These are phyloP conservation scores for Eretmocerus hayati DNA, from an alignment of 2,888 invertebrate genomes.

Conservation along the genomic window DNA sequence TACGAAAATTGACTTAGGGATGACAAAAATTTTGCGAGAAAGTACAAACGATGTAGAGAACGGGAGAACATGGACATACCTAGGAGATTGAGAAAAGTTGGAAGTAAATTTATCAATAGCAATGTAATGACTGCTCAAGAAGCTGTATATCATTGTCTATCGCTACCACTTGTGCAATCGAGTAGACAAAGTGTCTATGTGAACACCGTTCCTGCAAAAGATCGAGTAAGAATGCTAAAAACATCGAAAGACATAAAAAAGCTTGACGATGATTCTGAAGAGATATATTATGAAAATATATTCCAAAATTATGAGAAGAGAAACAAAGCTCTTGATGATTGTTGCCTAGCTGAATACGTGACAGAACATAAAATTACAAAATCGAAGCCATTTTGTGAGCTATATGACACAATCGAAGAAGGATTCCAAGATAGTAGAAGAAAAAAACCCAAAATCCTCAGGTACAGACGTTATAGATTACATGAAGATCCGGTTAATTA, in stretches of 20 bases:
- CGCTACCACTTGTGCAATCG: slow-evolving; percentile 23
- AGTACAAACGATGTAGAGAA: too few species aligned
- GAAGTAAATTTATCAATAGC: slow-evolving; percentile 22
- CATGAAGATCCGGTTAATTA: slow-evolving; percentile 10
- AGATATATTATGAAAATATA: slow-evolving; percentile 12
- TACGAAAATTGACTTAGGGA: slow-evolving; percentile 11
- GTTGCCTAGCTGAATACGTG: slow-evolving; percentile 16
- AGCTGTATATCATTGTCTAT: slow-evolving; percentile 25
- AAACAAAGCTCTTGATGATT: slow-evolving; percentile 10
- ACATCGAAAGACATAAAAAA: slow-evolving; percentile 5
- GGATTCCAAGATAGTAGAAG: not conserved
- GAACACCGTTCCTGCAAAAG: slow-evolving; percentile 13
- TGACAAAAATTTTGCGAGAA: too few species aligned
- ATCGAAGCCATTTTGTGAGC: too few species aligned
- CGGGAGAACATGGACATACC: slow-evolving; percentile 8
- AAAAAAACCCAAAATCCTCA: slow-evolving; percentile 10
- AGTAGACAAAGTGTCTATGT: slow-evolving; percentile 21
- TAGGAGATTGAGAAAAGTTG: slow-evolving; percentile 10
- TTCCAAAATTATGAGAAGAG: slow-evolving; percentile 14
- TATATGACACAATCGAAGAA: too few species aligned
- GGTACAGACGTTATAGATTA: slow-evolving; percentile 13
- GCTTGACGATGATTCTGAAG: slow-evolving; percentile 11
- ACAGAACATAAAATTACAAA: slow-evolving; percentile 2
- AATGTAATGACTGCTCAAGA: slow-evolving; percentile 26
- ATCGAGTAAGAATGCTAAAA: slow-evolving; percentile 17